These are phyloP conservation scores for Phyllostomus discolor DNA, from an alignment of 2,113 vertebrate species.

Conservation along the genomic window DNA sequence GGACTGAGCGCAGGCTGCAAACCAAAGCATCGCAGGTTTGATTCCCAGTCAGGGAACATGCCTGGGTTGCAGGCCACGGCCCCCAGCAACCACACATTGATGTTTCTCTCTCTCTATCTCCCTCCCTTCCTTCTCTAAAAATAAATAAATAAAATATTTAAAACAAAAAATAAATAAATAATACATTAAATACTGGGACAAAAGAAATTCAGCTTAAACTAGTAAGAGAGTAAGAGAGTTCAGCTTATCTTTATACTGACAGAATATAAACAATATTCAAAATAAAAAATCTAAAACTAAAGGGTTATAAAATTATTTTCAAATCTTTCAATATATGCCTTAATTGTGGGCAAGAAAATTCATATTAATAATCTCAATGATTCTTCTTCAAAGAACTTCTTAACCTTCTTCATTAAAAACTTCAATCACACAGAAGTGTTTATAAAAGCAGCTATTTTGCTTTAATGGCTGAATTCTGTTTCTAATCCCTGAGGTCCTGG, in stretches of 20 bases:
- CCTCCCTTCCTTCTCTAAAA: too few species aligned
- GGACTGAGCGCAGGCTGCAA: too few species aligned
- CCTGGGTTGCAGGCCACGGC: too few species aligned
- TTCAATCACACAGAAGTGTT: neutral
- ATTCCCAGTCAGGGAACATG: too few species aligned
- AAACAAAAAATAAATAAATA: neutral
- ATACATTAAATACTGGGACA: neutral
- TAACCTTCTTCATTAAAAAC: neutral
- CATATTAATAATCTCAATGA: neutral
- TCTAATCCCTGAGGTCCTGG: neutral
- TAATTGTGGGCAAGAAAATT: neutral
- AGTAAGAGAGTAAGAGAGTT: neutral
- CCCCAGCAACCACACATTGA: too few species aligned
- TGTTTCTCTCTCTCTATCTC: too few species aligned
- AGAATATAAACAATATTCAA: neutral
- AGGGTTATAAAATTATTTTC: neutral
- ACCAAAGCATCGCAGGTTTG: too few species aligned
- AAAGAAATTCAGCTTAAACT: slow-evolving; percentile 24
- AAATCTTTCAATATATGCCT: neutral
- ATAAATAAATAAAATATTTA: too few species aligned
- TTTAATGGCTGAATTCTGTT: neutral
- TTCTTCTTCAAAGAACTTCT: neutral
- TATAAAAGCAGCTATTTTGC: neutral
- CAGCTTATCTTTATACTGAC: neutral
- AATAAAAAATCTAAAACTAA: slow-evolving; percentile 10